Evolutionary conservation across 2,113 vertebrate species (phyloP).

Genomic region (Chaetodon auriga): DNA sequence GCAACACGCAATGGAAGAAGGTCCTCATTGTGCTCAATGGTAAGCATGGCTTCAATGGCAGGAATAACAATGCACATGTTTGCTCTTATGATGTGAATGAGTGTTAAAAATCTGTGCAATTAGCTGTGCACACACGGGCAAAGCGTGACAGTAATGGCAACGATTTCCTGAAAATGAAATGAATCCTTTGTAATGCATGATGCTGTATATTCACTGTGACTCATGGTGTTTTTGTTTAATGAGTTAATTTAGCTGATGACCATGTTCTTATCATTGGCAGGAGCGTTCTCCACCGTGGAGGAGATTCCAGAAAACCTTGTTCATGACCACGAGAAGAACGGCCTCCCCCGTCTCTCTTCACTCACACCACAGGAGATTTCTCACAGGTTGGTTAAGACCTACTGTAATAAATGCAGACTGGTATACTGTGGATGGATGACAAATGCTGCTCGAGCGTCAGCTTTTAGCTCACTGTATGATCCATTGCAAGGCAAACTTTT

Average conservation of each 20-base stretch:
- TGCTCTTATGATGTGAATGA: background rate
- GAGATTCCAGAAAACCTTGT: constrained; percentile 96
- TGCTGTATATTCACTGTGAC: background rate
- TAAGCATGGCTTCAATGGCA: constrained; percentile 64
- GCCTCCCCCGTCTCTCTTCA: constrained; percentile 94
- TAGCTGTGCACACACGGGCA: background rate
- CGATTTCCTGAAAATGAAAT: background rate
- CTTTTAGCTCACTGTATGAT: no score
- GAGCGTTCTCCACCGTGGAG: constrained; percentile 91
- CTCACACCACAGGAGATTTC: constrained; percentile 89
- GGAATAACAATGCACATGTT: background rate
- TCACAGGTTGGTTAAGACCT: constrained; percentile 81
- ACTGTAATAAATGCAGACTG: background rate
- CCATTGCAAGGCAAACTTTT: background rate
- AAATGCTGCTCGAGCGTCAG: no score
- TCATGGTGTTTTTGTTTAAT: background rate
- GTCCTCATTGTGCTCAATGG: constrained; percentile 98
- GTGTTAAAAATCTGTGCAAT: no score
- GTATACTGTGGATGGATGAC: background rate
- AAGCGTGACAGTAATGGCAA: background rate
- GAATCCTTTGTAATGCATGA: background rate
- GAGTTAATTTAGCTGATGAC: background rate
- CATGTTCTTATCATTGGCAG: constrained; percentile 71
- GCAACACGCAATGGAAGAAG: constrained; percentile 99
- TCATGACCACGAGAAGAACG: constrained; percentile 97